Conservation (phyloP, 2,113 vertebrate species). For the Electrona antarctica region DNA sequence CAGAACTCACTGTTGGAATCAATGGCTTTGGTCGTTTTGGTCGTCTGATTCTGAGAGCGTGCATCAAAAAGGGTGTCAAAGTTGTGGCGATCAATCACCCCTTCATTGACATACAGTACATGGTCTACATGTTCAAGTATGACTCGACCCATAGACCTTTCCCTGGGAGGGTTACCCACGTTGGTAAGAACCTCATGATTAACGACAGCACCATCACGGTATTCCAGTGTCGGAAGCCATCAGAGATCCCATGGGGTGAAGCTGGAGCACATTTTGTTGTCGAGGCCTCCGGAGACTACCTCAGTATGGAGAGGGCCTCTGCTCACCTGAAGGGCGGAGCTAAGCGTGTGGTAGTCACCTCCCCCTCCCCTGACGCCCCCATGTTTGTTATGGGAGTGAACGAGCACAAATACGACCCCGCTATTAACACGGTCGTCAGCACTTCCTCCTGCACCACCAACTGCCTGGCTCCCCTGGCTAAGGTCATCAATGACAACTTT, state of each 20-base stretch:
- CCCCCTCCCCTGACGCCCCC: constrained; percentile 87
- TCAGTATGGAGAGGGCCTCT: constrained; percentile 81
- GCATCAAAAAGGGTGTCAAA: constrained; percentile 84
- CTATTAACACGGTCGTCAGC: constrained; percentile 85
- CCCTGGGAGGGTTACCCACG: constrained; percentile 73
- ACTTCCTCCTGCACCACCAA: constrained; percentile 93
- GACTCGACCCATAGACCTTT: constrained; percentile 88
- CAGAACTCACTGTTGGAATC: constrained; percentile 81
- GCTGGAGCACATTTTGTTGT: constrained; percentile 83
- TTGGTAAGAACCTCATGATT: constrained; percentile 76
- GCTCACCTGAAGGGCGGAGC: constrained; percentile 85
- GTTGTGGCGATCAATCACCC: constrained; percentile 90
- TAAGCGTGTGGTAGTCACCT: constrained; percentile 83
- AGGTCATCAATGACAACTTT: constrained; percentile 88
- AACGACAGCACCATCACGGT: constrained; percentile 79
- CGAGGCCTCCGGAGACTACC: constrained; percentile 87
- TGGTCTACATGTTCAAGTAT: constrained; percentile 93
- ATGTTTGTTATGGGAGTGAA: constrained; percentile 94
- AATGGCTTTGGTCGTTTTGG: constrained; percentile 90
- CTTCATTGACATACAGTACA: constrained; percentile 87
- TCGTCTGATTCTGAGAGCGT: constrained; percentile 87
- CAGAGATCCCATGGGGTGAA: constrained; percentile 86
- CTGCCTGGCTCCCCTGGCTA: constrained; percentile 89
- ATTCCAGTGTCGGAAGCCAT: constrained; percentile 82
- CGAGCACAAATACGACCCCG: constrained; percentile 84